Evolutionary conservation across 2,113 vertebrate species (phyloP).

Genomic region (Cyanoderma ruficeps): DNA sequence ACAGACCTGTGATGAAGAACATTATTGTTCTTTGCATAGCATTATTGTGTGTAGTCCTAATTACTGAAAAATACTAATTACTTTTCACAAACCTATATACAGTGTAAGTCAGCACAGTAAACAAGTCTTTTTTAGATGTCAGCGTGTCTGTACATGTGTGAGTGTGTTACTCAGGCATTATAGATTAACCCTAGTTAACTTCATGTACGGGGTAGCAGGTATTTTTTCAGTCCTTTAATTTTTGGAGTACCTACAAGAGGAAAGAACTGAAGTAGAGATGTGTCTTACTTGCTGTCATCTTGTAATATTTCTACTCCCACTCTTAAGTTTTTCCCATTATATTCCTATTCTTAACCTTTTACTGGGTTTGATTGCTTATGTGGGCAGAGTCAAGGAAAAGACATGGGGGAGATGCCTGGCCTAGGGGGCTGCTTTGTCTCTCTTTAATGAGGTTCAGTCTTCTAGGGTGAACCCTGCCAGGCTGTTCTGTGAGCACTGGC

Average conservation of each 20-base stretch:
- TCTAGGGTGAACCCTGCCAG: background rate
- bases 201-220: background rate
- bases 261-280: background rate
- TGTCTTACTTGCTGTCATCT: background rate
- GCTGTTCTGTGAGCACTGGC: background rate
- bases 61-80: background rate
- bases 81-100: background rate
- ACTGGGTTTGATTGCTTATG: background rate
- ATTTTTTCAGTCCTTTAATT: background rate
- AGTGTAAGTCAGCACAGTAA: background rate
- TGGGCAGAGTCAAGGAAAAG: background rate
- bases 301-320: background rate
- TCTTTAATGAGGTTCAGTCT: background rate
- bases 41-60: background rate
- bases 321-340: background rate
- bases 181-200: background rate
- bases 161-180: background rate
- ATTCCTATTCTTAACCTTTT: background rate
- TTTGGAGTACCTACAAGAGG: background rate
- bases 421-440: background rate
- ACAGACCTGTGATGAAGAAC: background rate
- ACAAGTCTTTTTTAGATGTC: background rate
- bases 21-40: background rate
- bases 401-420: fast-evolving
- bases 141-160: background rate